phyloP scores from a whole-genome alignment of 2,113 vertebrate species.

The Ceyx cyanopectus region DNA sequence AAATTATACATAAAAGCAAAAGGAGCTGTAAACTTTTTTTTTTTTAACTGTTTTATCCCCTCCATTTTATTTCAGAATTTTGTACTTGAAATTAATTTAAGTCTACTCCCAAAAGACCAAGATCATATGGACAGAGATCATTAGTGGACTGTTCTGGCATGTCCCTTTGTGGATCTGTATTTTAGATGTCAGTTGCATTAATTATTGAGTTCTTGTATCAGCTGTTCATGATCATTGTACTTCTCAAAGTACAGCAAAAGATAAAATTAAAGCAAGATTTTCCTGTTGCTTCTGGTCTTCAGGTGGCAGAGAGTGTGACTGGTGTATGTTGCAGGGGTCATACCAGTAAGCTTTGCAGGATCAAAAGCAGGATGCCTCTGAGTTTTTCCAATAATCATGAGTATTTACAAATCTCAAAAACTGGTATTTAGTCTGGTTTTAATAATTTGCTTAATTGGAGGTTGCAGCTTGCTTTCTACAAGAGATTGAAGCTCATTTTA shows the following conservation, averaged over 20 bases:
- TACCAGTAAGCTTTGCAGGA: neutral
- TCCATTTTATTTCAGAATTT: neutral
- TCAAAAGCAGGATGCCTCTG: neutral
- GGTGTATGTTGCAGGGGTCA: neutral
- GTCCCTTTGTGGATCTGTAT: neutral
- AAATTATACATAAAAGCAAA: neutral
- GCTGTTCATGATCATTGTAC: neutral
- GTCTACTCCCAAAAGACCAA: neutral
- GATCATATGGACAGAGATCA: neutral
- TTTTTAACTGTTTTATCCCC: neutral
- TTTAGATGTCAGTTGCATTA: accelerated
- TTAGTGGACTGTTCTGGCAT: neutral
- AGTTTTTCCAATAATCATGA: neutral
- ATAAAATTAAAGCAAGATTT: neutral
- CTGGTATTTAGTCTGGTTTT: neutral
- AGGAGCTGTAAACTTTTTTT: neutral
- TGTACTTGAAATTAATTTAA: neutral
- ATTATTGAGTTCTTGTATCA: neutral
- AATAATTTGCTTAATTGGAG: neutral
- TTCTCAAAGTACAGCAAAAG: neutral
- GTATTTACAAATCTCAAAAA: neutral
- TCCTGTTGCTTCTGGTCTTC: neutral
- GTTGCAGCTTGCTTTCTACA: neutral
- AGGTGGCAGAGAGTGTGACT: neutral
- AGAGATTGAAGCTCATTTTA: neutral